Conservation (phyloP, 2,113 vertebrate species). For the Sylvilagus bachmani region DNA sequence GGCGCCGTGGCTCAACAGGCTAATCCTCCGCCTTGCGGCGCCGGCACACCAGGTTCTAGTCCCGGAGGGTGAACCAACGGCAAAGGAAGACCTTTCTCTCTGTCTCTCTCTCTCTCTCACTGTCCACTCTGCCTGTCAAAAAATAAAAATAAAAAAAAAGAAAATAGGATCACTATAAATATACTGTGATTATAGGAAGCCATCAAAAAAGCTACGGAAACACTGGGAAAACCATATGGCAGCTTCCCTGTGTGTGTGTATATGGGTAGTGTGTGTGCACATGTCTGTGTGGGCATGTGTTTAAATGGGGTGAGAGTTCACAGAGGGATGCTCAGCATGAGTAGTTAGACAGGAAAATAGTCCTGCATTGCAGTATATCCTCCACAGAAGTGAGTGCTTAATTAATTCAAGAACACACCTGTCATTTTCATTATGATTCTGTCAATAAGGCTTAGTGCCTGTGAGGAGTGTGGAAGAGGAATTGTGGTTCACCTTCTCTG, state of each 20-base stretch:
- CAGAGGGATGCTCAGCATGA: background rate
- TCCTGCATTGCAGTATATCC: conserved; percentile 8
- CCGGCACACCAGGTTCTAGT: too few species aligned
- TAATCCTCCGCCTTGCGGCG: too few species aligned
- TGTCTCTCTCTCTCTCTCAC: too few species aligned
- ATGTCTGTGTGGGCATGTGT: background rate
- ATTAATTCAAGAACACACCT: conserved; percentile 72
- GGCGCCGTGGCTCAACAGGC: too few species aligned
- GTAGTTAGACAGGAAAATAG: conserved; percentile 54
- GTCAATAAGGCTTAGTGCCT: conserved; percentile 51
- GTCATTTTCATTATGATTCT: conserved; percentile 66
- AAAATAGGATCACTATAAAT: background rate
- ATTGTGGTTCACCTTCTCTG: background rate
- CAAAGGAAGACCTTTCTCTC: too few species aligned
- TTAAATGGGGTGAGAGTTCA: background rate
- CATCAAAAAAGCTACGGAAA: background rate
- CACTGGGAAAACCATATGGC: background rate
- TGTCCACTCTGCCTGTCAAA: too few species aligned
- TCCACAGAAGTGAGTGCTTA: conserved; percentile 53
- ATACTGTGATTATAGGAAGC: background rate
- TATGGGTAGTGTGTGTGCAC: background rate
- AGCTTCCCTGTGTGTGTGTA: background rate
- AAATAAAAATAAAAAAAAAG: too few species aligned
- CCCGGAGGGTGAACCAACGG: too few species aligned
- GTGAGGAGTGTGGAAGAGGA: background rate